phyloP scores from a whole-genome alignment of 1,140 invertebrate species.

The Chlorops oryzae region DNA sequence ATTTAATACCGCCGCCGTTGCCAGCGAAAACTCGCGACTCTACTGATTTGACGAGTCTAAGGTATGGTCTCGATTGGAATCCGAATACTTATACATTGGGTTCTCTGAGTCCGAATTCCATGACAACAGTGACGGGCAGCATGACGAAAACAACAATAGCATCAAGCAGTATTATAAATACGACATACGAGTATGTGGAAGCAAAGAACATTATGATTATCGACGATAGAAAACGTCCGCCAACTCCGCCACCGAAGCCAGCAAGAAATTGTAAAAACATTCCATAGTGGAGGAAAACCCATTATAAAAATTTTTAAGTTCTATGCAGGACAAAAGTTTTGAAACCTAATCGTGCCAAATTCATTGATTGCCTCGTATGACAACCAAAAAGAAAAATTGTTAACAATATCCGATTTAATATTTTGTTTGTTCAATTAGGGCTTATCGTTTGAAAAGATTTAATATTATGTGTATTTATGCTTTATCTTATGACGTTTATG shows the following conservation, averaged over 20 bases:
- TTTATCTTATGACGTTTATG: too few species aligned
- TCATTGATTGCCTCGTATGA: too few species aligned
- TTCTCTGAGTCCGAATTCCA: constrained; percentile 21
- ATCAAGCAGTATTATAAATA: constrained; percentile 39
- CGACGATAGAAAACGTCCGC: constrained; percentile 48
- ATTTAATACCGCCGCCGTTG: constrained; percentile 61
- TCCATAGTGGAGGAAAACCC: constrained; percentile 28
- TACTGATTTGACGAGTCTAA: constrained; percentile 56
- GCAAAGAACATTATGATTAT: constrained; percentile 33
- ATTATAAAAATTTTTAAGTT: too few species aligned
- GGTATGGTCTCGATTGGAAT: constrained; percentile 32
- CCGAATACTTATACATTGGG: constrained; percentile 43
- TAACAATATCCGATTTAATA: too few species aligned
- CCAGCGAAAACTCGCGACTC: constrained; percentile 62
- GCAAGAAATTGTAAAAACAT: constrained; percentile 50
- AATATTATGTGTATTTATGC: too few species aligned
- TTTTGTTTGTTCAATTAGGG: too few species aligned
- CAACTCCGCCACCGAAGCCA: constrained; percentile 56
- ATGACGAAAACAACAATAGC: constrained; percentile 17
- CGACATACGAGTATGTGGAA: constrained; percentile 43
- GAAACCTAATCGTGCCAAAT: too few species aligned
- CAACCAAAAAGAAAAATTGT: too few species aligned
- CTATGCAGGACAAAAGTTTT: too few species aligned
- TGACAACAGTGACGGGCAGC: too few species aligned
- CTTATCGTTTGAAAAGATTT: too few species aligned